Percentiles rank a stretch among this genome's conserved stretches.
phyloP scores from a whole-genome alignment of 1,140 invertebrate species.

The Drosophila serrata region DNA sequence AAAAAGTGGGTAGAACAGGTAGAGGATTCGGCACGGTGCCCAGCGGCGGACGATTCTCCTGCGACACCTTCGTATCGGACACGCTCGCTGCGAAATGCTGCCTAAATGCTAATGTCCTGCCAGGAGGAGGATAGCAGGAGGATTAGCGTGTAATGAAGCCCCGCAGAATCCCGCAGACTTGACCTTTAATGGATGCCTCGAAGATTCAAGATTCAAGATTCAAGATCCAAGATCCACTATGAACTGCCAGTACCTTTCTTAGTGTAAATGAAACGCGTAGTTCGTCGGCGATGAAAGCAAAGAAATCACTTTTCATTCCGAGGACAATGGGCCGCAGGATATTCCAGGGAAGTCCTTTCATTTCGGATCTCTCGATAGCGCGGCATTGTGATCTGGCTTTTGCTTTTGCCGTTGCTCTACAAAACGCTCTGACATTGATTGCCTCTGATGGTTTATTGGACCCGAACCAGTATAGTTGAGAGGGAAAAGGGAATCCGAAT shows the following conservation, averaged over 20 bases:
- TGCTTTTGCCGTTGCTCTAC: constrained; percentile 51
- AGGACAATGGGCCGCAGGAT: constrained; percentile 59
- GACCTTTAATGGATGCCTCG: constrained; percentile 30
- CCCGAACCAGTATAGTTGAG: constrained; percentile 8
- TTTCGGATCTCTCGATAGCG: constrained; percentile 28
- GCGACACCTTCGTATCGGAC: constrained; percentile 51
- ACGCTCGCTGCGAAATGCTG: constrained; percentile 36
- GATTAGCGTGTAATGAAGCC: constrained; percentile 16
- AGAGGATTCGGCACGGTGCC: constrained; percentile 51
- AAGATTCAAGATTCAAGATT: not conserved
- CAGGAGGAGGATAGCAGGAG: not conserved
- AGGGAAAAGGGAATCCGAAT: constrained; percentile 18
- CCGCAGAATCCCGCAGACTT: constrained; percentile 22
- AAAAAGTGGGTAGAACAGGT: constrained; percentile 44
- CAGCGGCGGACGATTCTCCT: constrained; percentile 6
- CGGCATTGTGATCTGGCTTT: constrained; percentile 33
- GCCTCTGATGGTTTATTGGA: constrained; percentile 71
- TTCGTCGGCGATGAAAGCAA: constrained; percentile 27
- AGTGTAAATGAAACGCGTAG: constrained; percentile 35
- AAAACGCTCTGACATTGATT: constrained; percentile 74
- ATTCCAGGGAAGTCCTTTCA: constrained; percentile 76
- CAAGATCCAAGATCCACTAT: constrained; percentile 36
- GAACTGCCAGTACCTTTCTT: constrained; percentile 30
- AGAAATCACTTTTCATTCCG: constrained; percentile 75
- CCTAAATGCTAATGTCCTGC: constrained; percentile 41